Evolutionary conservation across 2,797 vertebrate genomes (phyloP), one percentile per base, ranked within the genome.

Genomic region (Anguilla megastoma): DNA sequence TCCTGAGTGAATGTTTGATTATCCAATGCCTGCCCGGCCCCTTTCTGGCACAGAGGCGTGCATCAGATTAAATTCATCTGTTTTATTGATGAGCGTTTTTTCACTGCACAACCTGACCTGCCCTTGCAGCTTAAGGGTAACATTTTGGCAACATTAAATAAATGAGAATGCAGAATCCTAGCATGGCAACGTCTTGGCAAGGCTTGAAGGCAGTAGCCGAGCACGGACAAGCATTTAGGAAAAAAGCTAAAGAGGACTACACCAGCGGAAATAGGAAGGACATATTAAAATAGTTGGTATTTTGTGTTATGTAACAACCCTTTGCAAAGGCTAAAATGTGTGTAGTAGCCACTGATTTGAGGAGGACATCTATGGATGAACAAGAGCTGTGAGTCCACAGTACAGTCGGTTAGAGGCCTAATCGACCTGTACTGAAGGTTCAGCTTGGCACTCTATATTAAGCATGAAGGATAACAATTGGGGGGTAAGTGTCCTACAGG

Each of bases 11-110:
- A 85, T 85, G 84, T 24, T 56, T 85, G 54, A 60, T 33, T 58
- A 85, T 30, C 84, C 33, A 4, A 33, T 60, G 30, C 30, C 84
- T 85, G 54, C 52, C 84, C 36, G 12, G 48, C 83, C 52, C 3
- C 50, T 84, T 69, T 69, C 27, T 84, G 83, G 48, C 36, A 48
- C 21, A 18, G 21, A 21, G 41, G 2, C 14, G 36, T 27, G 56
- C 21, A 48, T 82, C 56, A 45, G 66, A 86, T 89, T 82, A 50
- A 83, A 87, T 89, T 90, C 82, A 33, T 86, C 87, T 87, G 45
- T 48, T 86, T 91, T 82, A 88, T 88, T 90, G 71, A 89, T 89
- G 74, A 90, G 76, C 48, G 84, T 86, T 84, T 41, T 80, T 63
- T 54, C 71, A 69, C n/a, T 76, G 30, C 58, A n/a, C 54, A 52